Percentiles rank a stretch among this genome's conserved stretches.
These are phyloP conservation scores for Aricia artaxerxes DNA, from an alignment of 2,888 invertebrate genomes.

Conservation along the genomic window DNA sequence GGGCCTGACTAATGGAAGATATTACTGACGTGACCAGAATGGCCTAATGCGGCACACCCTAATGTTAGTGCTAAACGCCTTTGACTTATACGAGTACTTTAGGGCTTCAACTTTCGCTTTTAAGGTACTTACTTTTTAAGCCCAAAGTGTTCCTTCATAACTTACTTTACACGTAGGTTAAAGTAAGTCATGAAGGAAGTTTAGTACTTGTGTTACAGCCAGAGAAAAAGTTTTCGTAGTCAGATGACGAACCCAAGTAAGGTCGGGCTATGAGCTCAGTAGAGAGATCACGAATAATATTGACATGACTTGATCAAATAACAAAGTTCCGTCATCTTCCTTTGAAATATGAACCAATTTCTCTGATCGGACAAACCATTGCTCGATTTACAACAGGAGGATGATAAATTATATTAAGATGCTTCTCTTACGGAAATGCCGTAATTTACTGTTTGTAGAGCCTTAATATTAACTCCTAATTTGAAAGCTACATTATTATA, in stretches of 20 bases:
- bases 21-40: slow-evolving; percentile 16
- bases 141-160: not conserved
- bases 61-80: not conserved
- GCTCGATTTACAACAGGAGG: not conserved
- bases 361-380: not conserved
- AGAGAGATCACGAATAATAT: not conserved
- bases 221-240: no score
- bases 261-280: not conserved
- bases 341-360: not conserved
- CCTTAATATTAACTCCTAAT: no score
- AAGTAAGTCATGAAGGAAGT: no score
- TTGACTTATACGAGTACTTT: not conserved
- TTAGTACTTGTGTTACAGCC: no score
- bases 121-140: not conserved
- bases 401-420: no score
- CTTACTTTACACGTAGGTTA: no score
- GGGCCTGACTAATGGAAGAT: slow-evolving; percentile 10
- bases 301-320: no score
- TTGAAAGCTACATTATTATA: no score
- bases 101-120: not conserved
- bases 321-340: no score
- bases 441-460: no score
- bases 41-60: not conserved
- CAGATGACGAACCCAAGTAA: no score
- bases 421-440: no score